These are phyloP conservation scores for Leptinotarsa juncta DNA, from an alignment of 2,888 invertebrate species.

Conservation along the genomic window DNA sequence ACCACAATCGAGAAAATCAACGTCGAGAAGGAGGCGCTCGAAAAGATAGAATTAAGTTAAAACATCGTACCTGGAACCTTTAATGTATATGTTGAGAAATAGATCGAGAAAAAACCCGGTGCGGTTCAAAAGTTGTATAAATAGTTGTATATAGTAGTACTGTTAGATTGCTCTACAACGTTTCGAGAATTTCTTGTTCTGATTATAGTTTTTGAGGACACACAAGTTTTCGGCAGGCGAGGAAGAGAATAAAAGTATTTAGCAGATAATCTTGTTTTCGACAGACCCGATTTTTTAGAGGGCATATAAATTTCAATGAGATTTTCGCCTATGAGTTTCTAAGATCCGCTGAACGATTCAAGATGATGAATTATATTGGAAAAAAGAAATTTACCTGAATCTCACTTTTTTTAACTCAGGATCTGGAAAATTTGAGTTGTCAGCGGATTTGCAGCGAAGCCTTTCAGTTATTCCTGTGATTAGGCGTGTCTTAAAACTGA, in stretches of 20 bases:
- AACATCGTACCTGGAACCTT: conserved; percentile 40
- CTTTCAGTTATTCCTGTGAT: no score
- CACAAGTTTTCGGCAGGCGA: neutral
- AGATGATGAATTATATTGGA: no score
- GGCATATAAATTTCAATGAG: no score
- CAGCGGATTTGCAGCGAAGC: no score
- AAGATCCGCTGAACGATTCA: no score
- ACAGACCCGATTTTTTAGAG: no score
- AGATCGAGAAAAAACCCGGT: neutral
- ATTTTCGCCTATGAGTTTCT: no score
- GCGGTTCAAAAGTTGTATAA: neutral
- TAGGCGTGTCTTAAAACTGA: no score
- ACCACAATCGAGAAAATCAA: conserved; percentile 42
- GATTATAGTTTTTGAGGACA: neutral
- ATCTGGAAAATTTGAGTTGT: no score
- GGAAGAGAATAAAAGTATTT: neutral
- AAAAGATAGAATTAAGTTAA: conserved; percentile 49
- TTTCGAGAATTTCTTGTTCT: neutral
- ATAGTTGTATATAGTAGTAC: conserved; percentile 1
- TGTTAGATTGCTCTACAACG: neutral
- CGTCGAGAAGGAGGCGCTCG: conserved; percentile 45
- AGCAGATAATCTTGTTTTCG: no score
- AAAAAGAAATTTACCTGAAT: no score
- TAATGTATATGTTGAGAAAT: conserved; percentile 9
- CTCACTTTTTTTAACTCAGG: no score